Base-by-base conservation (phyloP, 1,140 invertebrate genomes). In the Brachionus angularis region DNA sequence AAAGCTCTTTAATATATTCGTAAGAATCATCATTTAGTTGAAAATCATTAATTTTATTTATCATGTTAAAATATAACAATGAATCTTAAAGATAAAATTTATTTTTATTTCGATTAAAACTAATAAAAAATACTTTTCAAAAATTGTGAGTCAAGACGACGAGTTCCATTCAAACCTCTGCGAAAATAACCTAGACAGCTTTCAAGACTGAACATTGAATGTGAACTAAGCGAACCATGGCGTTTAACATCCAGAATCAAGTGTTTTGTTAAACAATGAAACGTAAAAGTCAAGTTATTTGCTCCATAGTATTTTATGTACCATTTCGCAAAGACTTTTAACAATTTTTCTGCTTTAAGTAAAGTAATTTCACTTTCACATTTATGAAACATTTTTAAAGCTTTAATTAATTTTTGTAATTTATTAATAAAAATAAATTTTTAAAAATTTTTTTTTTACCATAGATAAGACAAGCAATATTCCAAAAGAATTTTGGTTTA, bases 261-360 rank as follows among this genome's bases (percentile, higher is more conserved):
- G 16, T 55, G 52, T 55, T 55, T 55, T 16, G 52, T 34, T n/a
- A 36, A 8, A 36, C 52, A 55, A 55, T 55, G 52, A 55, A 55
- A 55, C 10, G 52, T 55, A 55, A 55, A 55, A 18, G 52, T 55
- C 23, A 55, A 55, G 23, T 55, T 55, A 34, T 55, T n/a, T 29
- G n/a, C 33, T 8, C 50, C 50, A 53, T 53, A 53, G 33, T 53
- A 53, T 53, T 53, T 53, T 10, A 53, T 31, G 33, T 53, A 53
- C 50, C 50, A 53, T 53, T 53, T 53, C 33, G 50, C 29, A 31
- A 53, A 53, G n/a, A 50, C 47, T 50, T 50, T 50, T 25, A 50
- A 50, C 25, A 50, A 50, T 50, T 50, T 50, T 23, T 25, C 47
- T 23, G 47, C 47, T 50, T 50, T 50, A 50, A 12, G 25, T 23